Conservation (phyloP, 2,888 invertebrate species). For the Melieria omissa region DNA sequence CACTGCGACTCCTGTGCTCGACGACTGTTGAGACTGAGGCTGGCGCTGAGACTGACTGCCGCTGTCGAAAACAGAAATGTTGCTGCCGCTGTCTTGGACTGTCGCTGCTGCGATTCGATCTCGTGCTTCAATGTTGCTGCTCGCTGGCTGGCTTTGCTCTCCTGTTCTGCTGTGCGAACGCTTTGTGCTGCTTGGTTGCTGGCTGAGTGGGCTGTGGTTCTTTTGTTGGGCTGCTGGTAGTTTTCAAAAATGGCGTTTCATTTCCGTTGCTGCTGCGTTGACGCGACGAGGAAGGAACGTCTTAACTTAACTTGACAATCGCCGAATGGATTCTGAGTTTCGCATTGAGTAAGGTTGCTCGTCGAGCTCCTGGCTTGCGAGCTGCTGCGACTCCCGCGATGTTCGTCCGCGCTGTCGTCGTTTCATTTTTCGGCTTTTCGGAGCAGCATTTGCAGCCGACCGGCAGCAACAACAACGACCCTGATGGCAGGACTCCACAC, state of each 20-base stretch:
- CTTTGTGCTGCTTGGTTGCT: conserved; percentile 9
- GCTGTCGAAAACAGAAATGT: too few species aligned
- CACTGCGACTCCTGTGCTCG: too few species aligned
- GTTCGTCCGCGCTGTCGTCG: not conserved
- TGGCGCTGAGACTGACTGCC: too few species aligned
- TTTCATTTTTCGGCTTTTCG: not conserved
- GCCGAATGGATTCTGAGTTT: conserved; percentile 63
- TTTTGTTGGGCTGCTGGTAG: conserved; percentile 3
- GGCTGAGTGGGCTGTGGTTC: conserved; percentile 3
- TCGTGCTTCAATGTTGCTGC: not conserved
- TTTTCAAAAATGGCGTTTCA: conserved; percentile 36
- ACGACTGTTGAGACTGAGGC: too few species aligned
- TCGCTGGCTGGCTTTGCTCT: not conserved
- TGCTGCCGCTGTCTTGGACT: conserved; percentile 16
- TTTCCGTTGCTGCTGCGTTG: conserved; percentile 41
- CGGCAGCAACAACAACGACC: not conserved
- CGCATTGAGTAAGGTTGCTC: conserved; percentile 61
- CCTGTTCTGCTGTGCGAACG: not conserved
- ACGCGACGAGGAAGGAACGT: conserved; percentile 54
- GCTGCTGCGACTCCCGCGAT: not conserved
- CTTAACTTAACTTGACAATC: conserved; percentile 57
- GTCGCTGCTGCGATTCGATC: not conserved
- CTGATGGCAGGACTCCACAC: not conserved
- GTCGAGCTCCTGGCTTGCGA: conserved; percentile 31
- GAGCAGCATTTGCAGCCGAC: not conserved